These are phyloP conservation scores for Mamestra configurata DNA, from an alignment of 1,140 invertebrate species.

Conservation along the genomic window DNA sequence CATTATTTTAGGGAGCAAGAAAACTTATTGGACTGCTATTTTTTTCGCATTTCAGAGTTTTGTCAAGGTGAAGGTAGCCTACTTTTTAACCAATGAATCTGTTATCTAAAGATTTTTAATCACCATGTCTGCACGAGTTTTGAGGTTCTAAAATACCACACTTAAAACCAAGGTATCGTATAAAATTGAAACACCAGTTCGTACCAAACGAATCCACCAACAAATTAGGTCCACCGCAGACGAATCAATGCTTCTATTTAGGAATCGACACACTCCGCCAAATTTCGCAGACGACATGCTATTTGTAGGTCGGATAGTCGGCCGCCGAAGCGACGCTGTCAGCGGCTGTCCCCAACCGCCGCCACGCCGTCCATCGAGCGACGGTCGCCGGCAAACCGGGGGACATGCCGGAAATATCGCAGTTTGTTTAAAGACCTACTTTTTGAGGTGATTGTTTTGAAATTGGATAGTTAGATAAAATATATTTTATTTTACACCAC, in stretches of 20 bases:
- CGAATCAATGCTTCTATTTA: neutral
- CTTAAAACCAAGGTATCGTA: too few relatives aligned
- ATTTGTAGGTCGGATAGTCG: slow-evolving; percentile 13
- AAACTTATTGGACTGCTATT: too few relatives aligned
- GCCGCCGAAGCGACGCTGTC: slow-evolving; percentile 12
- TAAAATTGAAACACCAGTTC: neutral
- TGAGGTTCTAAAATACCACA: too few relatives aligned
- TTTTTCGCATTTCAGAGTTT: too few relatives aligned
- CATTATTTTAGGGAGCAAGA: too few relatives aligned
- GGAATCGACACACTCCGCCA: neutral
- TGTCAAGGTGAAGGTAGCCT: too few relatives aligned
- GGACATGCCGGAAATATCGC: slow-evolving; percentile 4
- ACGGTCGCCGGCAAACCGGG: slow-evolving; percentile 1
- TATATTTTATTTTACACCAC: too few relatives aligned
- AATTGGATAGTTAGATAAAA: too few relatives aligned
- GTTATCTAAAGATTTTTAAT: too few relatives aligned
- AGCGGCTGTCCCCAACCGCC: neutral
- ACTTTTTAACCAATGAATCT: too few relatives aligned
- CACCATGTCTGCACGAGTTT: too few relatives aligned
- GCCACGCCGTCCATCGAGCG: too few relatives aligned
- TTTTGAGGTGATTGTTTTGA: neutral
- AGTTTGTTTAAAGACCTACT: slow-evolving; percentile 10
- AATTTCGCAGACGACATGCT: neutral
- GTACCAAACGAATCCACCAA: neutral
- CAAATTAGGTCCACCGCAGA: neutral